These are phyloP conservation scores for Lasioglossum villosulum DNA, from an alignment of 2,888 invertebrate species.

Conservation along the genomic window DNA sequence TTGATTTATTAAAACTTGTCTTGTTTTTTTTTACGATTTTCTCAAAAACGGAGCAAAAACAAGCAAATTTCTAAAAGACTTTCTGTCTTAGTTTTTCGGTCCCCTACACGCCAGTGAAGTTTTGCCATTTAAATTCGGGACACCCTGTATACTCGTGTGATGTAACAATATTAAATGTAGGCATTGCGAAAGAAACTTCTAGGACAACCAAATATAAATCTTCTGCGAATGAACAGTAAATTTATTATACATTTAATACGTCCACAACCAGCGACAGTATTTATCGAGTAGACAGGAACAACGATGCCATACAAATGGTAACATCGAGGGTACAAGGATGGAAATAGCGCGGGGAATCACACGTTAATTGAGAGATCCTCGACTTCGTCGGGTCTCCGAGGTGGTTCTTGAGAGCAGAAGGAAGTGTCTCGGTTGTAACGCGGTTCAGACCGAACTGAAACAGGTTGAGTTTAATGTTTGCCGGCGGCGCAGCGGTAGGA, in stretches of 20 bases:
- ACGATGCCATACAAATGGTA: neutral
- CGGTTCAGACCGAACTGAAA: conserved; percentile 66
- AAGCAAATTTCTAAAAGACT: too few species aligned
- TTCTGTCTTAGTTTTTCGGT: too few species aligned
- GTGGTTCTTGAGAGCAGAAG: conserved; percentile 28
- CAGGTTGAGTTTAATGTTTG: conserved; percentile 74
- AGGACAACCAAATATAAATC: too few species aligned
- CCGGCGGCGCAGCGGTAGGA: conserved; percentile 66
- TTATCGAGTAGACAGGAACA: neutral
- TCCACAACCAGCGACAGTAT: neutral
- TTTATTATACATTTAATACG: neutral
- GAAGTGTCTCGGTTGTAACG: conserved; percentile 64
- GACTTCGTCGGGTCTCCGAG: conserved; percentile 26
- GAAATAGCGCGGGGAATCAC: conserved; percentile 3
- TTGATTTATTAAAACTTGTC: too few species aligned
- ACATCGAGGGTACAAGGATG: neutral
- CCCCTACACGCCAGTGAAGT: too few species aligned
- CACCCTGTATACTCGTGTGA: too few species aligned
- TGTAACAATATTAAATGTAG: too few species aligned
- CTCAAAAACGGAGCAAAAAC: too few species aligned
- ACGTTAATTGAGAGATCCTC: conserved; percentile 53
- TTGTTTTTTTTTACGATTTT: too few species aligned
- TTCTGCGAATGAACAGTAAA: too few species aligned
- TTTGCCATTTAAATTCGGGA: too few species aligned
- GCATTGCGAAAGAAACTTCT: too few species aligned